A percentile compares a stretch with the other conserved stretches of the same genome.
Evolutionary conservation across 2,888 invertebrate species (phyloP).

Genomic region (Itoplectis maculator): DNA sequence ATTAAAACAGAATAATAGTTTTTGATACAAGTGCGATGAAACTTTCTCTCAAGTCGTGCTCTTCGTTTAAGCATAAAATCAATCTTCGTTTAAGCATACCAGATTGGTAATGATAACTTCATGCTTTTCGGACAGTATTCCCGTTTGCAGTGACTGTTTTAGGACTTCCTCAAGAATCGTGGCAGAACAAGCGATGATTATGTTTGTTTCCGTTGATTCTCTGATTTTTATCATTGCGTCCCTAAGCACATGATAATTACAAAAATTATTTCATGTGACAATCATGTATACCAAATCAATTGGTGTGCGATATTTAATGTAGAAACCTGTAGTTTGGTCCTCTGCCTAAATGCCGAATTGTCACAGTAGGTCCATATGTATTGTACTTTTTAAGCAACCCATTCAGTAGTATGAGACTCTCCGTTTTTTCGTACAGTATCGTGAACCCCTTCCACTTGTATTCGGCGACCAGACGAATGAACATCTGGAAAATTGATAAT

Average conservation of each 20-base stretch:
- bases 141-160: slow-evolving; percentile 93
- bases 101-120: slow-evolving; percentile 91
- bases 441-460: slow-evolving; percentile 94
- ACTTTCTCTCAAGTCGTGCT: too few species aligned
- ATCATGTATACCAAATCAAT: background rate
- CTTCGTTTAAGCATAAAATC: too few species aligned
- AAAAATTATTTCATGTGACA: background rate
- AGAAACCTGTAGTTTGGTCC: slow-evolving; percentile 86
- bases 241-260: slow-evolving; percentile 81
- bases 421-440: slow-evolving; percentile 93
- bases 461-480: slow-evolving; percentile 89
- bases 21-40: too few species aligned
- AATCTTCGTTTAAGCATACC: slow-evolving; percentile 81
- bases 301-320: background rate
- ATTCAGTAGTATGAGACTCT: slow-evolving; percentile 90
- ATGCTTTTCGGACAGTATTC: slow-evolving; percentile 92
- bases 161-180: slow-evolving; percentile 87
- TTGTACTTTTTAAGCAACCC: slow-evolving; percentile 90
- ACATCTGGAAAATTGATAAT: slow-evolving; percentile 84
- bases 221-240: slow-evolving; percentile 90
- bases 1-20: too few species aligned
- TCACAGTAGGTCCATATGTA: slow-evolving; percentile 86
- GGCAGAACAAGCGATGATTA: slow-evolving; percentile 90
- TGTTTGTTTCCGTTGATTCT: slow-evolving; percentile 88
- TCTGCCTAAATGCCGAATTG: slow-evolving; percentile 88